A percentile compares a stretch with the other conserved stretches of the same genome.
phyloP scores from a whole-genome alignment of 1,140 invertebrate genomes.

The Sarcophaga bullata region DNA sequence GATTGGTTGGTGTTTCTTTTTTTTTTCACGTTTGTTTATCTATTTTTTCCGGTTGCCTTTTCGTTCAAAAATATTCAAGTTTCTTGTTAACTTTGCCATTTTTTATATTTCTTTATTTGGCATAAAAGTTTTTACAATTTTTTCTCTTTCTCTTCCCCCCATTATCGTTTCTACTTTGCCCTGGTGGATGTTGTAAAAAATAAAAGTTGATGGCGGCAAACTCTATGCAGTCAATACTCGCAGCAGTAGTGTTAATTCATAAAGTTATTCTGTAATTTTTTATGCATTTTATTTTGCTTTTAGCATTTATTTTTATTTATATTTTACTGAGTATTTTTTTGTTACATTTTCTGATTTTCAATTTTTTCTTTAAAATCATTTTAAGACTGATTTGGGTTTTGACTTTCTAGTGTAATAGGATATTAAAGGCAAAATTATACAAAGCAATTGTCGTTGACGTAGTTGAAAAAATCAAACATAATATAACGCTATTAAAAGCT shows the following conservation, averaged over 20 bases:
- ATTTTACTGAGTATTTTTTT: not conserved
- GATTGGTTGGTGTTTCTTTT: not conserved
- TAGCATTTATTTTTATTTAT: not conserved
- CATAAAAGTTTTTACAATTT: not conserved
- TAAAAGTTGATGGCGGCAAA: not conserved
- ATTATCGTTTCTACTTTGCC: not conserved
- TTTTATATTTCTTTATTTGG: slow-evolving; percentile 7
- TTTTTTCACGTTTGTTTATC: not conserved
- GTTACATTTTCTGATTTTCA: not conserved
- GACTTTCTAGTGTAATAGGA: not conserved
- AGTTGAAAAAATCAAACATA: too few relatives aligned
- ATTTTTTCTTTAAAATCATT: not conserved
- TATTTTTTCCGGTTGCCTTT: too few relatives aligned
- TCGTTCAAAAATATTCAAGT: not conserved
- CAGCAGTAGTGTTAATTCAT: slow-evolving; percentile 3
- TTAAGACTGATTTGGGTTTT: not conserved
- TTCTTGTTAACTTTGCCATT: not conserved
- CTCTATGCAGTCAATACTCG: not conserved
- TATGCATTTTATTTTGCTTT: not conserved
- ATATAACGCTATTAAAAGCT: too few relatives aligned
- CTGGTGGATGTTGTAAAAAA: slow-evolving; percentile 6
- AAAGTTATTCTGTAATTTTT: not conserved
- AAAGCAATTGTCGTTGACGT: not conserved
- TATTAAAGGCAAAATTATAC: not conserved
- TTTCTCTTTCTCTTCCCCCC: not conserved